A percentile compares a stretch with the other conserved stretches of the same genome.
Conservation (phyloP, 2,113 vertebrate species). For the Turdus rufiventris region DNA sequence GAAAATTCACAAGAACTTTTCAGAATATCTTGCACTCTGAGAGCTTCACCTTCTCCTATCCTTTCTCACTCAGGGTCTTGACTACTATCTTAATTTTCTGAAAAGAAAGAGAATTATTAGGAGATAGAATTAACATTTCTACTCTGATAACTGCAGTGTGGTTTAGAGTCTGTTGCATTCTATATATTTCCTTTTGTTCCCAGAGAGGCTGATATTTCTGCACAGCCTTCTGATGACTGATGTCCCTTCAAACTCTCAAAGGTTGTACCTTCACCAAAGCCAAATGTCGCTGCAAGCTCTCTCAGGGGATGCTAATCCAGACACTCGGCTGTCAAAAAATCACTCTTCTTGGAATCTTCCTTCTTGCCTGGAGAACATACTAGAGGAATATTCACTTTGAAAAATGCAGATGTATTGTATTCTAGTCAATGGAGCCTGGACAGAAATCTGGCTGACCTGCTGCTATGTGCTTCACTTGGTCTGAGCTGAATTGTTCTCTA, state of each 20-base stretch:
- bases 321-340: background rate
- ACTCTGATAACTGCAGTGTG: background rate
- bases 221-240: background rate
- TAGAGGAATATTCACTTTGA: background rate
- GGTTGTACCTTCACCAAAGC: background rate
- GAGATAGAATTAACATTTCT: background rate
- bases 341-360: background rate
- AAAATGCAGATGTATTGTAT: background rate
- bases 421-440: background rate
- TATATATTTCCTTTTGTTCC: background rate
- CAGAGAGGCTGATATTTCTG: background rate
- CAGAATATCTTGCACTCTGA: background rate
- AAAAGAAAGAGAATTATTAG: background rate
- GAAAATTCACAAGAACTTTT: background rate
- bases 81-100: background rate
- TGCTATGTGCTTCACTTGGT: background rate
- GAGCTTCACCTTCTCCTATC: background rate
- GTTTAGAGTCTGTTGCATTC: background rate
- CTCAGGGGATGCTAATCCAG: background rate
- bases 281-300: background rate
- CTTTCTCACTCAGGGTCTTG: background rate
- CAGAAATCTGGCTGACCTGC: background rate
- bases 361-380: background rate
- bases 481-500: background rate
- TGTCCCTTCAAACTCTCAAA: background rate